Evolutionary conservation across 2,113 vertebrate species (phyloP), one percentile per base, ranked within the genome.

Genomic region (Crypturellus undulatus): DNA sequence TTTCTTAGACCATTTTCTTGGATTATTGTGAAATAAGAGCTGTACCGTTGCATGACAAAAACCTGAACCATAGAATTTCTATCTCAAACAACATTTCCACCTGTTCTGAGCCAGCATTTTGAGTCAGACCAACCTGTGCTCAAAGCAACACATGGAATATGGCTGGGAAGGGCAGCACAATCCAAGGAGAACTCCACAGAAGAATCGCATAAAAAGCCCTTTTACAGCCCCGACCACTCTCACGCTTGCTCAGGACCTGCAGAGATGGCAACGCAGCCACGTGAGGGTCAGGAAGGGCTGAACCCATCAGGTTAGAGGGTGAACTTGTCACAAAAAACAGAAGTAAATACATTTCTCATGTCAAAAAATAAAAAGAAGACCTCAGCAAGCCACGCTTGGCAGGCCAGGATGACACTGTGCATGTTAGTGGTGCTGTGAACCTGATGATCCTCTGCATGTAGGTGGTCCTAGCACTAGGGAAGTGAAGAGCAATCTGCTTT

Each of bases 401-500:
- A 83, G 72, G 42, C 52, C 77, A 76, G 77, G 83, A 56, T 42
- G 90, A 67, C 8, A 25, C 69, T 89, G 56, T 32, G 76, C 2
- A 1, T 3, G 0, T 21, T 70, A 94, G 82, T 34, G 68, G 68
- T 24, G 17, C 76, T 7, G 40, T 15, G 69, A 90, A 94, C 43
- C 43, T 43, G 79, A 60, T 42, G 90, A 67, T 8, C 22, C 69
- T 89, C 60, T 28, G 76, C 2, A 1, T 4, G 0, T 19, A 73
- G 92, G 82, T 34, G 68, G 68, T 21, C 14, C 76, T 8, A 58
- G 17, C 94, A 88, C 90, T 79, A 26, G 3, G 32, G 54, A 24
- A 65, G 67, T 26, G 49, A 89, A 94, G 93, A 96, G 88, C 77
- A 87, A 94, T 93, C 81, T 93, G 63, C 80, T 94, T 70, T 88